phyloP scores from a whole-genome alignment of 2,113 vertebrate species.

The Anser brachyrhynchus region DNA sequence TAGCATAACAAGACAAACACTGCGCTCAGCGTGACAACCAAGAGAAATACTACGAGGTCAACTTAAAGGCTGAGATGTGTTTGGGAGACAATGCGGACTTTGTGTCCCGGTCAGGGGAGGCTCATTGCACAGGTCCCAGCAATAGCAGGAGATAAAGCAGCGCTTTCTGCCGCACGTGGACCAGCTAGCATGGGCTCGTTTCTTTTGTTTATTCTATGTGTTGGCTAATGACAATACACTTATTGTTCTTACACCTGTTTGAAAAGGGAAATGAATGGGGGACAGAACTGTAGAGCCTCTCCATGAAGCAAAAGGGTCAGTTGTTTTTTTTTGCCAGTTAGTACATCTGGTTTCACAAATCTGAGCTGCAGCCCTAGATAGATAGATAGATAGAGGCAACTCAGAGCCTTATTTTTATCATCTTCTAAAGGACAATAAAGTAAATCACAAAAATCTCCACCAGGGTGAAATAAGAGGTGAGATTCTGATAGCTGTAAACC shows the following conservation, averaged over 20 bases:
- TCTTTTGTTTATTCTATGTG: slow-evolving; percentile 40
- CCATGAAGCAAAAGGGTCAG: not conserved
- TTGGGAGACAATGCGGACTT: slow-evolving; percentile 35
- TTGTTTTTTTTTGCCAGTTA: not conserved
- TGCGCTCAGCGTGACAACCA: not conserved
- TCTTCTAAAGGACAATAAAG: not conserved
- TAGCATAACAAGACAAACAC: slow-evolving; percentile 11
- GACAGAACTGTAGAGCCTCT: slow-evolving; percentile 32
- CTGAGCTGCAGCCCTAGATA: not conserved
- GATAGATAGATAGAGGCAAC: not conserved
- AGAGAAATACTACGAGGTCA: slow-evolving; percentile 30
- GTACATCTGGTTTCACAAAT: not conserved
- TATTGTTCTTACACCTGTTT: slow-evolving; percentile 58
- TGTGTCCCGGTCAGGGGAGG: not conserved
- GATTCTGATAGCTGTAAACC: not conserved
- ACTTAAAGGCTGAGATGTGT: not conserved
- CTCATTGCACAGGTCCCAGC: not conserved
- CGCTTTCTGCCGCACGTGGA: not conserved
- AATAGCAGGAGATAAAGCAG: not conserved
- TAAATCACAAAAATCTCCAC: not conserved
- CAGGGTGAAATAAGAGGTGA: slow-evolving; percentile 23
- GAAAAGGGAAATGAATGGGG: slow-evolving; percentile 9
- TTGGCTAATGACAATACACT: slow-evolving; percentile 43
- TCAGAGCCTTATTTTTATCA: not conserved
- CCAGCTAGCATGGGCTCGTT: slow-evolving; percentile 16